These are phyloP conservation scores for Anas bernieri DNA, from an alignment of 2,797 vertebrate genomes.

Conservation along the genomic window DNA sequence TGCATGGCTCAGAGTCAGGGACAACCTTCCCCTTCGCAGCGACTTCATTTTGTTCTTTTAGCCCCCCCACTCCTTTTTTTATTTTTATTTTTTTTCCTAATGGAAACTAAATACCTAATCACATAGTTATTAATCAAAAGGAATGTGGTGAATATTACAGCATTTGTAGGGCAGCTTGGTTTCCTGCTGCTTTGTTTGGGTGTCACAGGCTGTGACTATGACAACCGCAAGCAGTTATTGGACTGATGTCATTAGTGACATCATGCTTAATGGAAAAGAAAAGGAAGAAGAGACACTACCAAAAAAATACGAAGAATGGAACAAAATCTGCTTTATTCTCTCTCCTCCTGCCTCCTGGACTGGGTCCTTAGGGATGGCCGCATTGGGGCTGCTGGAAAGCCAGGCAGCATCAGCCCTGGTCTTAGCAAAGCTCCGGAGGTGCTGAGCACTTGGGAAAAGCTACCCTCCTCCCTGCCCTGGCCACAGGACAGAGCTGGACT, in stretches of 20 bases:
- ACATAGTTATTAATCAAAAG: not conserved
- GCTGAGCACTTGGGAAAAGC: not conserved
- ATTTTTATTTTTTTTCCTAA: not conserved
- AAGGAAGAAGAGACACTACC: slow-evolving; percentile 1
- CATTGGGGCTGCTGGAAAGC: not conserved
- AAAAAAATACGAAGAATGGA: not conserved
- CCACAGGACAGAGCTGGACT: fast-evolving
- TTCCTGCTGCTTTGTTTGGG: slow-evolving; percentile 71
- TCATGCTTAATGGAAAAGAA: slow-evolving; percentile 51
- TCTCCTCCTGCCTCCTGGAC: not conserved
- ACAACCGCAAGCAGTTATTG: slow-evolving; percentile 60
- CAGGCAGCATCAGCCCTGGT: fast-evolving
- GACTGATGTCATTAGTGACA: slow-evolving; percentile 65
- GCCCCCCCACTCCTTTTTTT: not conserved
- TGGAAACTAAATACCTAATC: slow-evolving; percentile 28
- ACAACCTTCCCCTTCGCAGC: not conserved
- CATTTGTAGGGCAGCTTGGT: slow-evolving; percentile 14
- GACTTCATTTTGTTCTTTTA: not conserved
- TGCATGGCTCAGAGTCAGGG: not conserved
- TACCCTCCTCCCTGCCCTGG: not conserved
- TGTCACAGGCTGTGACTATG: slow-evolving; percentile 71
- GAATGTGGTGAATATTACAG: slow-evolving; percentile 41
- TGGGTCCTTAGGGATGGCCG: not conserved
- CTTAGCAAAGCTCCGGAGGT: not conserved
- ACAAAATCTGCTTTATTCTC: not conserved